Base-by-base conservation (phyloP, 2,888 invertebrate species). In the Halictus ligatus region DNA sequence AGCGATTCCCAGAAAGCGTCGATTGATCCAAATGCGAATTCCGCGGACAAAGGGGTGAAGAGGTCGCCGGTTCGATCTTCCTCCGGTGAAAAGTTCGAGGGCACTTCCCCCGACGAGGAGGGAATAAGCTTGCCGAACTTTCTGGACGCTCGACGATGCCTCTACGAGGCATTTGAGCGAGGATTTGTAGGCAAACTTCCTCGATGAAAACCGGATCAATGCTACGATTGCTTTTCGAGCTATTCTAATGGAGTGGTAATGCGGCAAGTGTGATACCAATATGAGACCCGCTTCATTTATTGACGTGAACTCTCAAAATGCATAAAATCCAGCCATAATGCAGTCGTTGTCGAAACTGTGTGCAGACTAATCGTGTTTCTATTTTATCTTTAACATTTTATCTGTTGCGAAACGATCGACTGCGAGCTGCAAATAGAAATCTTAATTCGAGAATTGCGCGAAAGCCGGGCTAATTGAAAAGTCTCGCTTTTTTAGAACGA, bases 131-230 rank as follows among this genome's bases (percentile, higher is more conserved):
- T 35, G 15, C 54, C 35, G 48, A 80, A 54, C 64, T 79, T 48
- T 10, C 48, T 4, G 12, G 18, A 74, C 5, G 35, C n/a, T 46
- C 43, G 46, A 10, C 13, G 69, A 43, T 25, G 25, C 35, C 25
- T 80, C n/a, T 29, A n/a, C 1, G 74, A n/a, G n/a, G n/a, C n/a
- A n/a, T n/a, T n/a, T n/a, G n/a, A n/a, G n/a, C n/a, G n/a, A 60
- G 54, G 35, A 80, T 75, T 80, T 71, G 60, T 48, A 21, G 80
- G 15, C 18, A 21, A 58, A 83, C 75, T 75, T 82, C 7, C 46
- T 7, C 25, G 25, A 29, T 46, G 58, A n/a, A 25, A 40, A 79
- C 50, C 74, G 50, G 35, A 67, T 71, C 75, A 10, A 69, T 29
- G 35, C n/a, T 25, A 69, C 13, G 12, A 54, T 50, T 43, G 13